A percentile compares a stretch with the other conserved stretches of the same genome.
These are phyloP conservation scores for Variabilichromis moorii DNA, from an alignment of 2,113 vertebrate genomes.

Conservation along the genomic window DNA sequence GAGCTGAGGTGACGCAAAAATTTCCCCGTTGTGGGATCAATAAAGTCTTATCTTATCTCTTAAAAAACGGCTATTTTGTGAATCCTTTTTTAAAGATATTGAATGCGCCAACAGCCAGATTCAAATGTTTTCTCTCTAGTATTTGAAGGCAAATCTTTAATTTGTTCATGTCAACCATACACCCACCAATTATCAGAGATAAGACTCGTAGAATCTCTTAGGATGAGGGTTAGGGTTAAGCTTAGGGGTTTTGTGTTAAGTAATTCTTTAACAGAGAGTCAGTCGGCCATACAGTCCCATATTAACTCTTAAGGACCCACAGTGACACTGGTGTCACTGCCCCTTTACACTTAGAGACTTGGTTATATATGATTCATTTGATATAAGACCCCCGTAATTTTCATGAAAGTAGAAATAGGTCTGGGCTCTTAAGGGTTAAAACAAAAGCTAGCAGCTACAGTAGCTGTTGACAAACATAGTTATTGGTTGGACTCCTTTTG, in stretches of 20 bases:
- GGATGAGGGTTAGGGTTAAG: not conserved
- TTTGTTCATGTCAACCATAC: not conserved
- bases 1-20: too few relatives aligned
- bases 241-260: not conserved
- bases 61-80: fast-evolving
- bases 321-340: too few relatives aligned
- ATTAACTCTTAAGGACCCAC: too few relatives aligned
- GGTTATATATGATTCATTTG: too few relatives aligned
- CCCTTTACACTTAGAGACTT: too few relatives aligned
- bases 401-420: too few relatives aligned
- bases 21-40: too few relatives aligned
- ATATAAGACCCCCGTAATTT: too few relatives aligned
- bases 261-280: not conserved
- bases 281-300: not conserved
- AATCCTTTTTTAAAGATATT: not conserved
- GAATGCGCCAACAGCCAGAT: not conserved
- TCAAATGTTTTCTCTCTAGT: not conserved
- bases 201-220: not conserved
- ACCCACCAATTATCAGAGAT: not conserved
- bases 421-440: too few relatives aligned
- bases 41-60: too few relatives aligned
- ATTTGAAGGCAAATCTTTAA: fast-evolving
- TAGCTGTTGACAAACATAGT: not conserved
- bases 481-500: not conserved
- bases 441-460: not conserved